A percentile compares a stretch with the other conserved stretches of the same genome.
These are phyloP conservation scores for Burhinus oedicnemus DNA, from an alignment of 2,113 vertebrate species.

Conservation along the genomic window DNA sequence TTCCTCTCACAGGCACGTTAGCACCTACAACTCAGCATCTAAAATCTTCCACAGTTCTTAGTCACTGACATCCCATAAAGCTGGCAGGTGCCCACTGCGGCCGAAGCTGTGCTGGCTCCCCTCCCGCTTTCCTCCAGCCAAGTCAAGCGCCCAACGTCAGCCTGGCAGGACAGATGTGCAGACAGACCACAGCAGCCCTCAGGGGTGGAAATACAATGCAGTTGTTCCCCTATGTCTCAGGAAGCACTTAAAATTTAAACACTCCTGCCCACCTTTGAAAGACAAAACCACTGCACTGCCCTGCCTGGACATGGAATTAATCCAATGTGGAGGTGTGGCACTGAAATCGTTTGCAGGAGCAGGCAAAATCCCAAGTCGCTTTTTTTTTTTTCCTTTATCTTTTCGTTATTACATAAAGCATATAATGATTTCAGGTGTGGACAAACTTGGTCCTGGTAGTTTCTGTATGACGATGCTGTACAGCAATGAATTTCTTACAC, in stretches of 20 bases:
- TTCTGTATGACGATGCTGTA: neutral
- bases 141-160: rapidly evolving
- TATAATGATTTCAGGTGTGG: neutral
- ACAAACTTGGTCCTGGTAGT: neutral
- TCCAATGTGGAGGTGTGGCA: neutral
- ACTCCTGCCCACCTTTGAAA: neutral
- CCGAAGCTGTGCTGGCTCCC: neutral
- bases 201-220: neutral
- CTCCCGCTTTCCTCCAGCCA: neutral
- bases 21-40: neutral
- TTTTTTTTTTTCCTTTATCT: neutral
- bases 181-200: neutral
- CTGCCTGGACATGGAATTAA: neutral
- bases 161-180: neutral
- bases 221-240: neutral
- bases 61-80: neutral
- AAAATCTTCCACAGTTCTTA: neutral
- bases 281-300: neutral
- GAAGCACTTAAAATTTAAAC: neutral
- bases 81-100: neutral
- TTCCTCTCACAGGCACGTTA: neutral
- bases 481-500: neutral
- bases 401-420: neutral
- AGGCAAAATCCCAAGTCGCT: neutral
- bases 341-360: neutral